Percentiles rank a stretch among this genome's conserved stretches.
Evolutionary conservation across 1,140 invertebrate genomes (phyloP).

Genomic region (Drosophila tani): DNA sequence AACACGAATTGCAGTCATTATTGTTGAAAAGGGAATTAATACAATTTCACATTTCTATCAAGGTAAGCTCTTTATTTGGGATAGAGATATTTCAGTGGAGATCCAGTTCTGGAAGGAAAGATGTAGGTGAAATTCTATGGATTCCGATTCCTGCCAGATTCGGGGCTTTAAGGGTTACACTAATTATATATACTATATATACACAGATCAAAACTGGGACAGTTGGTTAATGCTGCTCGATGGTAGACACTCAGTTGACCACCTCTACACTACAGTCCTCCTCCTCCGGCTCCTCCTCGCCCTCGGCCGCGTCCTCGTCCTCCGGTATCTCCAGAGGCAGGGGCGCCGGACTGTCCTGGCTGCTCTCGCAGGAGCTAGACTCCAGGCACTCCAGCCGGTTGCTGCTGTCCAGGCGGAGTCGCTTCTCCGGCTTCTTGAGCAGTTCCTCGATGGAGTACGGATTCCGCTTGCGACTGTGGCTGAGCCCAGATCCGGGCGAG

Average conservation of each 20-base stretch:
- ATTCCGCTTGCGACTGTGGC: conserved; percentile 89
- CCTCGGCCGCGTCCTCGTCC: conserved; percentile 41
- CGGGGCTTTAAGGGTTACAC: conserved; percentile 9
- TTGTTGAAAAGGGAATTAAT: background rate
- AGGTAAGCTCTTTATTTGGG: background rate
- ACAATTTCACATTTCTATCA: conserved; percentile 9
- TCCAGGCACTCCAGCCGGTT: conserved; percentile 61
- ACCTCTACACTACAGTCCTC: conserved; percentile 79
- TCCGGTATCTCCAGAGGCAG: conserved; percentile 11
- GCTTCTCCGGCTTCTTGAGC: conserved; percentile 91
- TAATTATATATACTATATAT: conserved; percentile 36
- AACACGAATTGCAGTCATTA: conserved; percentile 2
- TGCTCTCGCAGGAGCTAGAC: conserved; percentile 66
- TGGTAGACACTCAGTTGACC: conserved; percentile 56
- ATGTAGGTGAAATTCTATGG: conserved; percentile 10
- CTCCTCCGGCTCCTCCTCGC: conserved; percentile 46
- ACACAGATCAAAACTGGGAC: conserved; percentile 47
- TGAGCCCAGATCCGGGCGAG: conserved; percentile 11
- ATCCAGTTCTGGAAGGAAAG: conserved; percentile 22
- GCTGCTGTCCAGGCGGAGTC: conserved; percentile 53
- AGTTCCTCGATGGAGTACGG: conserved; percentile 95
- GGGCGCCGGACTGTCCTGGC: conserved; percentile 35
- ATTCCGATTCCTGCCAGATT: conserved; percentile 2
- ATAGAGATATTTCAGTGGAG: conserved; percentile 12
- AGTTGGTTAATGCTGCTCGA: background rate